phyloP scores from a whole-genome alignment of 2,888 invertebrate genomes.

The Piscicola geometra region DNA sequence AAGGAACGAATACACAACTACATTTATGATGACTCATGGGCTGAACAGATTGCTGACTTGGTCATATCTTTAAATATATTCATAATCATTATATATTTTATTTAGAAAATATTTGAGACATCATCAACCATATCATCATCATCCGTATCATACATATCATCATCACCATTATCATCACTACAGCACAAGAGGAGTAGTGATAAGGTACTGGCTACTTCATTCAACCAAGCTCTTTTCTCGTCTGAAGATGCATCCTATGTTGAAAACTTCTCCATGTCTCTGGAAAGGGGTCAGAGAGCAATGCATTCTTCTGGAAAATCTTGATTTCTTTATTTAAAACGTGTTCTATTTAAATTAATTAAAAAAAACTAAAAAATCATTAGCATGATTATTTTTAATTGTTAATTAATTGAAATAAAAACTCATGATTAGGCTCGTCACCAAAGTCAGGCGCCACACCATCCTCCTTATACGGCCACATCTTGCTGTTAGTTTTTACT shows the following conservation, averaged over 20 bases:
- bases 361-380: background rate
- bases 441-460: background rate
- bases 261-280: slow-evolving; percentile 32
- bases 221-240: slow-evolving; percentile 25
- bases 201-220: slow-evolving; percentile 7
- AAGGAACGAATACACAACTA: slow-evolving; percentile 22
- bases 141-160: background rate
- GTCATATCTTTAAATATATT: slow-evolving; percentile 2
- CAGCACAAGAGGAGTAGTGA: slow-evolving; percentile 30
- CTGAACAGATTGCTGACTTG: slow-evolving; percentile 23
- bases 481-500: slow-evolving; percentile 17
- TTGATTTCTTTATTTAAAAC: background rate
- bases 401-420: background rate
- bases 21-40: slow-evolving; percentile 35
- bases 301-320: no score
- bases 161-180: background rate
- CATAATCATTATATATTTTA: slow-evolving; percentile 5
- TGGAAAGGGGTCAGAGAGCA: slow-evolving; percentile 1
- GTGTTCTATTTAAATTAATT: no score
- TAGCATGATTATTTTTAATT: background rate
- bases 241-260: slow-evolving; percentile 39
- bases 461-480: slow-evolving; percentile 26
- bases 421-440: background rate
- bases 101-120: background rate
- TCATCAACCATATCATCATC: background rate